Conservation (phyloP, 2,113 vertebrate genomes). For the Pipa parva region DNA sequence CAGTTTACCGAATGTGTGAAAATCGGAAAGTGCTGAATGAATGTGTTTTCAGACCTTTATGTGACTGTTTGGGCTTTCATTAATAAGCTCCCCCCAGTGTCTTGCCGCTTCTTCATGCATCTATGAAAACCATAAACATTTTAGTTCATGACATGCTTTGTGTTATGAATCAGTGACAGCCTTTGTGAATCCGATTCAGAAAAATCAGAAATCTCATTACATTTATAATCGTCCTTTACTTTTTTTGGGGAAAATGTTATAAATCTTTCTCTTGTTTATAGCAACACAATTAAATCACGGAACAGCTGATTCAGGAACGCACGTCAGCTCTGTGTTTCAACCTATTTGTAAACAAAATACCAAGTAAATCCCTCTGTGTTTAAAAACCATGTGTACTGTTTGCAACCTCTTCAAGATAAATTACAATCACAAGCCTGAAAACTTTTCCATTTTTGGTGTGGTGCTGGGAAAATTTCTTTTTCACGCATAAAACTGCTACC, state of each 20-base stretch:
- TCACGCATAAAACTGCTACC: slow-evolving; percentile 21
- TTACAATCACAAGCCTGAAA: slow-evolving; percentile 43
- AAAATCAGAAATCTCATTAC: too few relatives aligned
- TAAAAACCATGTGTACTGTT: slow-evolving; percentile 41
- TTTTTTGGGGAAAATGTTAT: slow-evolving; percentile 1
- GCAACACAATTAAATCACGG: not conserved
- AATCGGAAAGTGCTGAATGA: too few relatives aligned
- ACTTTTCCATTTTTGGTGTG: slow-evolving; percentile 52
- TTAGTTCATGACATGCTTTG: too few relatives aligned
- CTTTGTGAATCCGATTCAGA: too few relatives aligned
- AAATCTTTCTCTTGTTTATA: not conserved
- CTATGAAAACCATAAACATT: not conserved
- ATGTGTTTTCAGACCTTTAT: too few relatives aligned
- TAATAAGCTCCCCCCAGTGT: too few relatives aligned
- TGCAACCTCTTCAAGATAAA: slow-evolving; percentile 46
- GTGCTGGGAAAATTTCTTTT: slow-evolving; percentile 44
- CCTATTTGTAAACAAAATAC: not conserved
- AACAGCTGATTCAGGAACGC: not conserved
- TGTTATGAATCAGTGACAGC: too few relatives aligned
- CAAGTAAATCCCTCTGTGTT: slow-evolving; percentile 43
- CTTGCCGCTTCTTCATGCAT: not conserved
- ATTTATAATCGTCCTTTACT: too few relatives aligned
- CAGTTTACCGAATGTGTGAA: too few relatives aligned
- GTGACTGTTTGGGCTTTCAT: too few relatives aligned
- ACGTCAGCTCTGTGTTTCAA: slow-evolving; percentile 14